phyloP scores from a whole-genome alignment of 2,888 invertebrate genomes.

The Salticus scenicus region DNA sequence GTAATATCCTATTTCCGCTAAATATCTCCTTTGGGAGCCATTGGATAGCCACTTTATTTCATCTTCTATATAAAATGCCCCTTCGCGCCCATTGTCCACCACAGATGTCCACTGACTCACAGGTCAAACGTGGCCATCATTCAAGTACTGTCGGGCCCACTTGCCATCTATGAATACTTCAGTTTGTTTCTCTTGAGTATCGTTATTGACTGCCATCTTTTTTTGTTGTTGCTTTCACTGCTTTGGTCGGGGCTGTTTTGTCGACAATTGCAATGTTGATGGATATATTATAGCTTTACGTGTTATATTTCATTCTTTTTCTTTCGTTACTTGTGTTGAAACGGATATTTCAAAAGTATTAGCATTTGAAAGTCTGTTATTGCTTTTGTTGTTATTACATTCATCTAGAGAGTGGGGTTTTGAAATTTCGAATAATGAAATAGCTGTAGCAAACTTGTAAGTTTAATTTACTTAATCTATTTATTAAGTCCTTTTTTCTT shows the following conservation, averaged over 20 bases:
- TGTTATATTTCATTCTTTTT: too few relatives aligned
- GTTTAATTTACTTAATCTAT: too few relatives aligned
- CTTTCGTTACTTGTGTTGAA: too few relatives aligned
- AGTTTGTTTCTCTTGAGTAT: slow-evolving; percentile 22
- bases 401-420: too few relatives aligned
- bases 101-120: slow-evolving; percentile 47
- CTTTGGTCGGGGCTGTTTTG: not conserved
- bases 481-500: too few relatives aligned
- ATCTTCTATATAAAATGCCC: slow-evolving; percentile 39
- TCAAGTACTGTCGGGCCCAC: slow-evolving; percentile 16
- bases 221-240: not conserved
- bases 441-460: too few relatives aligned
- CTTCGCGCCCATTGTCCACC: slow-evolving; percentile 46
- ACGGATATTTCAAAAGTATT: too few relatives aligned
- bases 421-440: too few relatives aligned
- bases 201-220: slow-evolving; percentile 34
- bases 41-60: slow-evolving; percentile 60
- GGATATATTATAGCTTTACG: not conserved
- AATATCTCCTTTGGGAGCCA: slow-evolving; percentile 55
- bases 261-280: not conserved
- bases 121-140: slow-evolving; percentile 51
- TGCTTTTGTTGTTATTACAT: too few relatives aligned
- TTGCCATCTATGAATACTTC: slow-evolving; percentile 1
- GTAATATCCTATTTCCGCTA: slow-evolving; percentile 37
- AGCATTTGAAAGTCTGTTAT: too few relatives aligned